phyloP scores from a whole-genome alignment of 2,888 invertebrate genomes.

The Zygogramma bicolorata region DNA sequence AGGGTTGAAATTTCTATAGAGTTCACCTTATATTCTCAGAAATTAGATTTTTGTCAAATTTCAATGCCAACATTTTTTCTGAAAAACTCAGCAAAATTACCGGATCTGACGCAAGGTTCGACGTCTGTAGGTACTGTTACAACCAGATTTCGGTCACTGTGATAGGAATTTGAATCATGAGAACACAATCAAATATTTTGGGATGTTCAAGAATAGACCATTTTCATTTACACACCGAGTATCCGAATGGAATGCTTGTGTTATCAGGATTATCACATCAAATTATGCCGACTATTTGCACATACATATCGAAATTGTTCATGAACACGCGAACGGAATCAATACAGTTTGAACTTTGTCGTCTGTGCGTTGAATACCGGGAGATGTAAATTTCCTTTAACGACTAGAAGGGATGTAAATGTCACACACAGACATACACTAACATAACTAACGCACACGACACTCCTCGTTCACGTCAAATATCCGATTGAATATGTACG shows the following conservation, averaged over 20 bases:
- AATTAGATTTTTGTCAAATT: too few species aligned
- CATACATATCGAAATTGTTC: background rate
- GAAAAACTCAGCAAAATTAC: too few species aligned
- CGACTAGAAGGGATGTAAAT: background rate
- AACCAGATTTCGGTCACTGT: too few species aligned
- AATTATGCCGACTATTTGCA: conserved; percentile 4
- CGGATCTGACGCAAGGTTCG: too few species aligned
- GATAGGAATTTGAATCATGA: too few species aligned
- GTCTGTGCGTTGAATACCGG: background rate
- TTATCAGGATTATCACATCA: background rate
- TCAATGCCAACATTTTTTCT: too few species aligned
- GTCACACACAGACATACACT: background rate
- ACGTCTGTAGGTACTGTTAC: too few species aligned
- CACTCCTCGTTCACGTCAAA: conserved; percentile 25
- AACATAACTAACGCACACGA: conserved; percentile 23
- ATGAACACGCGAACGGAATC: background rate
- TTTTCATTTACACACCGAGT: background rate
- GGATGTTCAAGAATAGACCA: background rate
- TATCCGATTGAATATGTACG: conserved; percentile 34
- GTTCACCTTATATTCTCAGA: too few species aligned
- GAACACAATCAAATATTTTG: background rate
- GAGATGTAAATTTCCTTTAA: conserved; percentile 9
- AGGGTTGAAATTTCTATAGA: too few species aligned
- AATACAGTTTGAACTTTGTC: background rate
- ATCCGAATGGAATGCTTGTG: background rate